phyloP scores from a whole-genome alignment of 2,113 vertebrate species.

The Aepyceros melampus region DNA sequence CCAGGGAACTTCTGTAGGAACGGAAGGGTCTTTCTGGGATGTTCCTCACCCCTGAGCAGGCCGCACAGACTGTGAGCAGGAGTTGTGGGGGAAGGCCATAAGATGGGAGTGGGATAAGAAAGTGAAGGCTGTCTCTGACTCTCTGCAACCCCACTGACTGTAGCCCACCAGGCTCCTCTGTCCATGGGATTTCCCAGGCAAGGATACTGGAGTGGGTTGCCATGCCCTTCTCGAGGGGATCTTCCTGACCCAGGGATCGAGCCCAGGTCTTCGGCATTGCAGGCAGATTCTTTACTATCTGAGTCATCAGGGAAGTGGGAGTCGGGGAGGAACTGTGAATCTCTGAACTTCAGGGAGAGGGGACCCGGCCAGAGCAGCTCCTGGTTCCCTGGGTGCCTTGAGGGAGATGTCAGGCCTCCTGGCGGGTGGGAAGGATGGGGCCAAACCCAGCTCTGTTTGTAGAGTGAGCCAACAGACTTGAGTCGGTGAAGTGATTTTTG shows the following conservation, averaged over 20 bases:
- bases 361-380: background rate
- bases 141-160: background rate
- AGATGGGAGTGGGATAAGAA: background rate
- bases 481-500: background rate
- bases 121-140: background rate
- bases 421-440: accelerated
- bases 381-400: background rate
- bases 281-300: background rate
- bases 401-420: background rate
- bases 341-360: background rate
- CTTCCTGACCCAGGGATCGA: background rate
- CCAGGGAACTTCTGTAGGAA: background rate
- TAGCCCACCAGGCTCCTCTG: background rate
- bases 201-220: background rate
- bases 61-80: background rate
- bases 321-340: accelerated
- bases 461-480: background rate
- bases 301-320: background rate
- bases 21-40: background rate
- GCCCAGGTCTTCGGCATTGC: background rate
- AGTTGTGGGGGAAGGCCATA: background rate
- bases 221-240: background rate
- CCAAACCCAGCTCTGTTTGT: background rate
- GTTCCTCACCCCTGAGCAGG: background rate
- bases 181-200: background rate